Percentiles rank a stretch among this genome's conserved stretches.
Evolutionary conservation across 1,140 invertebrate genomes (phyloP).

Genomic region (Drosophila pseudoobscura): DNA sequence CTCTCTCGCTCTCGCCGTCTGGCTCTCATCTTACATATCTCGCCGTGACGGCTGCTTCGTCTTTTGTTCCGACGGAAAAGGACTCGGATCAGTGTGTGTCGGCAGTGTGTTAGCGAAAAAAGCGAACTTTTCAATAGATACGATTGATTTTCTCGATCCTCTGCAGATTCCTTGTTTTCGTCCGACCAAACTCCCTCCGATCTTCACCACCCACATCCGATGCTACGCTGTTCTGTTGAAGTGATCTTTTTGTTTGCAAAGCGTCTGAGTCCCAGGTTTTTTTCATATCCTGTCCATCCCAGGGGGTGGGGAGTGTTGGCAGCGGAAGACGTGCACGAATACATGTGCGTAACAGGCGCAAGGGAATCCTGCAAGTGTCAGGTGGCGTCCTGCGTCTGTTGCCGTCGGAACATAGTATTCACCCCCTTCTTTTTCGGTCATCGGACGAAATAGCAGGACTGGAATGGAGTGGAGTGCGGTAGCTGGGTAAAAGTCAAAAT

Average conservation of each 20-base stretch:
- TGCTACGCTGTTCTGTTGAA: no score
- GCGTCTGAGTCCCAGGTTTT: no score
- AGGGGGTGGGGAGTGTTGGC: no score
- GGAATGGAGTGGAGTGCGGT: conserved; percentile 14
- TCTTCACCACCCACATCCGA: no score
- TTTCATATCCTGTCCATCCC: no score
- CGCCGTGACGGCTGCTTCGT: conserved; percentile 18
- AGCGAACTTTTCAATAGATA: not conserved
- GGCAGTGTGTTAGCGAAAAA: not conserved
- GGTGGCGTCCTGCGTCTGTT: conserved; percentile 41
- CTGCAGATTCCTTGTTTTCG: no score
- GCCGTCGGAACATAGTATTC: not conserved
- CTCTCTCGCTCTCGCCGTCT: conserved; percentile 24
- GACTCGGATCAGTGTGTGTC: not conserved
- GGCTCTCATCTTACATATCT: conserved; percentile 1
- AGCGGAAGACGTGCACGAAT: not conserved
- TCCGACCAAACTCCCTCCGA: no score
- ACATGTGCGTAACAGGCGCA: no score
- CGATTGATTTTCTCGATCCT: no score
- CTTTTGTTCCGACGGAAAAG: conserved; percentile 41
- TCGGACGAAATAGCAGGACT: no score
- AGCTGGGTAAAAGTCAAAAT: conserved; percentile 65
- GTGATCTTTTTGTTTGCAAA: no score
- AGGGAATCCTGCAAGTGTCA: conserved; percentile 70
- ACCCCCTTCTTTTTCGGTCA: not conserved